Conservation (phyloP, 2,113 vertebrate genomes). For the Chauna torquata region DNA sequence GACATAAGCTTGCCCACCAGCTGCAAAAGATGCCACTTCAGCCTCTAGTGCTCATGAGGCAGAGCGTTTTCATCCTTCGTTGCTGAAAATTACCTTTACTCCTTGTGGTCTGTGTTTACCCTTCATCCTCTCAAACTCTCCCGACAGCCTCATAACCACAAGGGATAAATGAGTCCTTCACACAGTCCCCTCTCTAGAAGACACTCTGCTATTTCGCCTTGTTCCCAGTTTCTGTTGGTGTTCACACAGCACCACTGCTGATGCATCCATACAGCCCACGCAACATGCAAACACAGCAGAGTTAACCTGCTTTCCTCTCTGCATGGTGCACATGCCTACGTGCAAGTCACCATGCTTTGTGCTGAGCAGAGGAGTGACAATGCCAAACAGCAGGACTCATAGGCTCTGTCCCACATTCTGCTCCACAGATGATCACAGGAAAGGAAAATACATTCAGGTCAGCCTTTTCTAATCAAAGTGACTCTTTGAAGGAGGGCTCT, state of each 20-base stretch:
- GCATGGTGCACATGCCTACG: accelerated
- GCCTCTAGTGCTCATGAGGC: not conserved
- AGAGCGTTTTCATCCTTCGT: not conserved
- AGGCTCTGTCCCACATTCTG: not conserved
- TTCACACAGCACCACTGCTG: not conserved
- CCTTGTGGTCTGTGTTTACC: not conserved
- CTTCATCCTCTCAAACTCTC: not conserved
- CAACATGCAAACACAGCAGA: not conserved
- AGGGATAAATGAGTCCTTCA: not conserved
- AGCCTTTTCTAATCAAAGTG: not conserved
- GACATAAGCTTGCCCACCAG: not conserved
- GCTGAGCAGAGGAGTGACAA: not conserved
- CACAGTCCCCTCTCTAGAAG: not conserved
- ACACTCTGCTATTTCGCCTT: not conserved
- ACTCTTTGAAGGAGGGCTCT: not conserved
- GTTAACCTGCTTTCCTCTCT: not conserved
- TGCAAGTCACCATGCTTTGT: not conserved
- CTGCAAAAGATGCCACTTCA: not conserved
- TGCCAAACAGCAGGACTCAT: not conserved
- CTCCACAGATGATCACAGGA: not conserved
- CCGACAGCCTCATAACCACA: not conserved
- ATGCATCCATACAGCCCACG: not conserved
- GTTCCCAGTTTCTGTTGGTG: not conserved
- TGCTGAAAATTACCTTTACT: not conserved
- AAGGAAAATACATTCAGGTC: not conserved